Conservation (phyloP, 2,888 invertebrate species). For the Anarsia innoxiella region DNA sequence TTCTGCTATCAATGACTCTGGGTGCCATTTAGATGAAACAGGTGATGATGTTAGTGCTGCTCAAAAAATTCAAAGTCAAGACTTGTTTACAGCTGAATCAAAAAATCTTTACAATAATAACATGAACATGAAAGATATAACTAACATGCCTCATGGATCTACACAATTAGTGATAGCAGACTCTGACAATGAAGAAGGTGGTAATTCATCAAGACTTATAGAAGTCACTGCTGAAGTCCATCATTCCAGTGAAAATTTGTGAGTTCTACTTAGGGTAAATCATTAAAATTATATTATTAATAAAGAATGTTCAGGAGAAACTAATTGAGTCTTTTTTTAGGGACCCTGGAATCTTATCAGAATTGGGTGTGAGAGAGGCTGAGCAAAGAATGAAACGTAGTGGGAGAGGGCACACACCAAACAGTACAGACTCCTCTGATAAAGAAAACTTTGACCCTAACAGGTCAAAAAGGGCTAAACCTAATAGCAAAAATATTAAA, state of each 20-base stretch:
- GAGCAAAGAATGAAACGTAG: constrained; percentile 26
- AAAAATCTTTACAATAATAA: constrained; percentile 1
- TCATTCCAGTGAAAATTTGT: constrained; percentile 38
- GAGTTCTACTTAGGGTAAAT: constrained; percentile 26
- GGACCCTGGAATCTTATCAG: constrained; percentile 34
- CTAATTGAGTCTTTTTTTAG: constrained; percentile 31
- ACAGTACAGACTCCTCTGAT: constrained; percentile 60
- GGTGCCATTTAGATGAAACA: no score
- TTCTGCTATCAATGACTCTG: no score
- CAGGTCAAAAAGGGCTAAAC: constrained; percentile 29
- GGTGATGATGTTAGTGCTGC: no score
- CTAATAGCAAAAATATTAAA: constrained; percentile 26
- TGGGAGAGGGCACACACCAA: constrained; percentile 43
- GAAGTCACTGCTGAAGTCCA: constrained; percentile 49
- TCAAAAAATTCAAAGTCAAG: constrained; percentile 22
- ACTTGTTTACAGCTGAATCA: constrained; percentile 25
- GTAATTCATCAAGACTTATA: constrained; percentile 27
- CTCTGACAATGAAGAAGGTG: constrained; percentile 46
- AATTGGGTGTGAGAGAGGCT: constrained; percentile 30
- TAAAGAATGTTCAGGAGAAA: constrained; percentile 1
- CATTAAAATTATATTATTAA: no score
- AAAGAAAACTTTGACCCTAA: constrained; percentile 66
- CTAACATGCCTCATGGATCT: no score
- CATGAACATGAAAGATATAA: no score
- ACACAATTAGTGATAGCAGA: constrained; percentile 36